A percentile compares a stretch with the other conserved stretches of the same genome.
Conservation (phyloP, 1,140 invertebrate species). For the Trichomalopsis sarcophagae region DNA sequence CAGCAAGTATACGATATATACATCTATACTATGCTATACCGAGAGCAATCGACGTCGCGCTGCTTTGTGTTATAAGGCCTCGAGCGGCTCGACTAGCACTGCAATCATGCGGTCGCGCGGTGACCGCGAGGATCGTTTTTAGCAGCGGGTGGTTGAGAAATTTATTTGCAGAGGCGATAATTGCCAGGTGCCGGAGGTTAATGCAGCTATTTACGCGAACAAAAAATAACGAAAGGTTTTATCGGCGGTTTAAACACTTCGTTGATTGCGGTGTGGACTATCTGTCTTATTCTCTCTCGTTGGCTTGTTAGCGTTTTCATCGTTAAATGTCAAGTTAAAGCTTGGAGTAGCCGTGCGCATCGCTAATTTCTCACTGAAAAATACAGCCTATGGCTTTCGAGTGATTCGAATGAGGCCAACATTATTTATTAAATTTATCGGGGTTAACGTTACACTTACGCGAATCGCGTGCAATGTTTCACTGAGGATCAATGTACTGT, state of each 20-base stretch:
- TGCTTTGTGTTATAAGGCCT: neutral
- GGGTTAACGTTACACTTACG: slow-evolving; percentile 3
- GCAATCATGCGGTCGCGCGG: neutral
- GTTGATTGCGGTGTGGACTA: no score
- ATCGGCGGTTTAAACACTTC: neutral
- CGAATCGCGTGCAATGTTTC: slow-evolving; percentile 5
- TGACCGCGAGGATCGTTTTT: neutral
- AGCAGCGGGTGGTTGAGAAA: neutral
- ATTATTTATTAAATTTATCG: neutral
- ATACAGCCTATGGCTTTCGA: neutral
- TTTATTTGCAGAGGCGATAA: neutral
- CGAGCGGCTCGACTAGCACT: neutral
- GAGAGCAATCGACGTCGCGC: neutral
- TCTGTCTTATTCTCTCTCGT: neutral
- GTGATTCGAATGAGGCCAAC: neutral
- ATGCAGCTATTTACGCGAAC: neutral
- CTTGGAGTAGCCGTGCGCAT: no score
- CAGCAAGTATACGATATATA: no score
- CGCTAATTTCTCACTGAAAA: neutral
- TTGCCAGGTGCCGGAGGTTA: neutral
- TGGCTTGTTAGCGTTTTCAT: neutral
- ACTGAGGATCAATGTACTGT: neutral
- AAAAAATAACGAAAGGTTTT: neutral
- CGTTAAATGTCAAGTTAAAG: no score
- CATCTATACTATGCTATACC: no score